Conservation (phyloP, 2,113 vertebrate genomes). For the Ochotona princeps region DNA sequence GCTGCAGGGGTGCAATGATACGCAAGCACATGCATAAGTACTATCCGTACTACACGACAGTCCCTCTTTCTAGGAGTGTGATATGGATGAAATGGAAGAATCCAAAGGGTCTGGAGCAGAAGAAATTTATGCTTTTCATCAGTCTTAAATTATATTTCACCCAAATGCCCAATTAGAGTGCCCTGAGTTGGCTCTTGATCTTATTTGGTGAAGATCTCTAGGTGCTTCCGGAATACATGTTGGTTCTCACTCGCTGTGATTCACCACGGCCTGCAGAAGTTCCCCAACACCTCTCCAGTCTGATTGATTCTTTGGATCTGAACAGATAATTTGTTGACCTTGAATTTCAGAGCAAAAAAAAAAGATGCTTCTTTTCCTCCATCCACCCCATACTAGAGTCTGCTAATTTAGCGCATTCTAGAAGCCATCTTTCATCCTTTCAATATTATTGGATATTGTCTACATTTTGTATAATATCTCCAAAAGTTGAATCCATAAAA, state of each 20-base stretch:
- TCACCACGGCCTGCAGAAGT: background rate
- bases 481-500: constrained; percentile 1
- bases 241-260: background rate
- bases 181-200: background rate
- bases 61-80: background rate
- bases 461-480: background rate
- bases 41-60: too few relatives aligned
- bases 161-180: background rate
- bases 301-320: background rate
- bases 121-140: background rate
- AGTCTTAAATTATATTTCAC: constrained; percentile 17
- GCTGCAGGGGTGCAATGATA: background rate
- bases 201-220: background rate
- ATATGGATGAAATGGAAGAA: background rate
- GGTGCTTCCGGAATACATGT: background rate
- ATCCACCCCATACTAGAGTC: background rate
- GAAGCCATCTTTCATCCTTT: background rate
- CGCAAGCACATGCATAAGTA: background rate
- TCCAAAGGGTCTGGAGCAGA: background rate
- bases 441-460: background rate
- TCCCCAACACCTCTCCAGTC: background rate
- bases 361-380: background rate
- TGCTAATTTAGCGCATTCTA: background rate
- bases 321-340: background rate
- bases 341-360: constrained; percentile 4